Evolutionary conservation across 2,888 invertebrate genomes (phyloP), one percentile per base, ranked within the genome.

Genomic region (Adela reaumurella): DNA sequence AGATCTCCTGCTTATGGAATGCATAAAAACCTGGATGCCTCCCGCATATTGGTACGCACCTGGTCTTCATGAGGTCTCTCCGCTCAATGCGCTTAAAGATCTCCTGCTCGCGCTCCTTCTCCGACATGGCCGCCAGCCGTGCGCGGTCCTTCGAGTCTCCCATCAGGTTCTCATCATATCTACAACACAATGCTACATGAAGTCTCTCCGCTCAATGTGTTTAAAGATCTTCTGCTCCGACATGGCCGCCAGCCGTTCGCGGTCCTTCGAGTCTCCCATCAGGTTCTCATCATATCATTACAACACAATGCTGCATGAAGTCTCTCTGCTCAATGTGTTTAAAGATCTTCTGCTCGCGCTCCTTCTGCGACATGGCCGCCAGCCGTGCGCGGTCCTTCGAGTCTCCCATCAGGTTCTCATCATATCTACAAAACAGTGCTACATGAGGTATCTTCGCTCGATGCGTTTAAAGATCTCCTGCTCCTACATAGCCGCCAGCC

Each of bases 251-350:
- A n/a, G n/a, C n/a, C n/a, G n/a, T n/a, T n/a, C n/a, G n/a, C n/a
- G n/a, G 77, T 98, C 98, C 57, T 94, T 97, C 52, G 93, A 96
- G 68, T 97, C 97, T 0, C 97, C 97, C 90, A 97, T 97, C 19
- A 97, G 83, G 65, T 97, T 92, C 54, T 97, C 97, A 66, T 97
- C 97, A n/a, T n/a, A n/a, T n/a, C n/a, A n/a, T n/a, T 79, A 57
- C 1, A 47, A 56, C n/a, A 42, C n/a, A n/a, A n/a, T n/a, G n/a
- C n/a, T n/a, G n/a, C n/a, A n/a, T n/a, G n/a, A n/a, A n/a, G n/a
- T n/a, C n/a, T n/a, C n/a, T n/a, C n/a, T n/a, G n/a, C n/a, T n/a
- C n/a, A n/a, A n/a, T n/a, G n/a, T n/a, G n/a, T n/a, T n/a, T n/a
- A n/a, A n/a, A 88, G 84, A 68, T 94, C 94, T 55, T 94, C 79